A percentile compares a stretch with the other conserved stretches of the same genome.
Conservation (phyloP, 2,888 invertebrate species). For the Heliconius aoede region DNA sequence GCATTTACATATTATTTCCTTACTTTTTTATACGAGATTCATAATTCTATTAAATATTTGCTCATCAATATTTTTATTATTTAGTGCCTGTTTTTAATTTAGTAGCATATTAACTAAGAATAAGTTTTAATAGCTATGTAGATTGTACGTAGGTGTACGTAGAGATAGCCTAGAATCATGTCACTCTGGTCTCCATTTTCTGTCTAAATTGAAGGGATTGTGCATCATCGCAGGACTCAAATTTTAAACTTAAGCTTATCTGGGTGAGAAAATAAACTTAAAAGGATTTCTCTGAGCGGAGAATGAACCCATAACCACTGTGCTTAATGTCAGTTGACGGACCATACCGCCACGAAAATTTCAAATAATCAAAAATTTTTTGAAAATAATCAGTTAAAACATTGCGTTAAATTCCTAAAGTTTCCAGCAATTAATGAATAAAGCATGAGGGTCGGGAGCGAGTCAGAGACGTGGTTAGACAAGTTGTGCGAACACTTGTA, state of each 20-base stretch:
- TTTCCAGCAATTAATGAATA: conserved; percentile 44
- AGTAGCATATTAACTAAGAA: too few species aligned
- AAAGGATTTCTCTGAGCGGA: not conserved
- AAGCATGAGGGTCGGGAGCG: conserved; percentile 46
- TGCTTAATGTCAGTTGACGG: too few species aligned
- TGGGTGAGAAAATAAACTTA: not conserved
- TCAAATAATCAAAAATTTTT: not conserved
- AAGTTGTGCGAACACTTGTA: conserved; percentile 34
- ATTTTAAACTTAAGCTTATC: not conserved
- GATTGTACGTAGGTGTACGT: too few species aligned
- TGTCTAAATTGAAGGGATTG: not conserved
- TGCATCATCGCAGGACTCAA: too few species aligned
- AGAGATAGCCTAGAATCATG: too few species aligned
- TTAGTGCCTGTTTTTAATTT: too few species aligned
- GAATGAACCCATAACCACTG: not conserved
- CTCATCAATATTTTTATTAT: too few species aligned
- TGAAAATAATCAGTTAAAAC: not conserved
- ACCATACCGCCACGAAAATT: not conserved
- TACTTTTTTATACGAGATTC: too few species aligned
- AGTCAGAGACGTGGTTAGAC: conserved; percentile 45
- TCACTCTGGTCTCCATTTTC: not conserved
- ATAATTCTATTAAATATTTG: too few species aligned
- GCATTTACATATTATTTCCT: too few species aligned
- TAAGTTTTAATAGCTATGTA: too few species aligned
- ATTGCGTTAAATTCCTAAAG: not conserved